Evolutionary conservation across 2,888 invertebrate genomes (phyloP).

Genomic region (Conops quadrifasciatus): DNA sequence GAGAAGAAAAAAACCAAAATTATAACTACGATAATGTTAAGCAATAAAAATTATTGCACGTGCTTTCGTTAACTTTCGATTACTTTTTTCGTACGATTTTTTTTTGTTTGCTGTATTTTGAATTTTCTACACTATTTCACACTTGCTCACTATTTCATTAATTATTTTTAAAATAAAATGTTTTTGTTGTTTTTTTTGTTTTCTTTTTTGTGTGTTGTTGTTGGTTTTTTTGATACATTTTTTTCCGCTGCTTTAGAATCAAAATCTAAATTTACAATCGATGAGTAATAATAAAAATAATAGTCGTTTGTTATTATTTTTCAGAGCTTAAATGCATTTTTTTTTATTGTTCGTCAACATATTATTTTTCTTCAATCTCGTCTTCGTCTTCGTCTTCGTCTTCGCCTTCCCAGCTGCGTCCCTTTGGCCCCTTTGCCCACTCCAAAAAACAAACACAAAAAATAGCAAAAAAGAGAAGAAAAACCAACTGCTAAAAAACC

Average conservation of each 20-base stretch:
- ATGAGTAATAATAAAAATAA: no score
- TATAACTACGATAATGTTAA: no score
- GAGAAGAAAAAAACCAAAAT: no score
- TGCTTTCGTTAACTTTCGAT: no score
- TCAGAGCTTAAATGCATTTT: no score
- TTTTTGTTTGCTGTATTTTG: no score
- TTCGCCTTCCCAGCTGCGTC: background rate
- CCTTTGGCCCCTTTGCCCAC: background rate
- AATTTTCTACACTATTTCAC: no score
- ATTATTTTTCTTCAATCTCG: background rate
- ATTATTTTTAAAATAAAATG: constrained; percentile 11
- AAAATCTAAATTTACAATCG: background rate
- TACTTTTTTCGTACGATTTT: no score
- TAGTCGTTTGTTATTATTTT: no score
- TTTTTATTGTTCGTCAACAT: background rate
- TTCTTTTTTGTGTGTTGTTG: no score
- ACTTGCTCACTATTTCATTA: background rate
- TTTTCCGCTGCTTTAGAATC: background rate
- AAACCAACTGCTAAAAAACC: background rate
- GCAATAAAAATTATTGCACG: no score
- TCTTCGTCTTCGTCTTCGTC: background rate
- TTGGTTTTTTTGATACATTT: constrained; percentile 3
- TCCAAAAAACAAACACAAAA: constrained; percentile 23
- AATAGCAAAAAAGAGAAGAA: background rate
- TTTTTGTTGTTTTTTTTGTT: background rate